These are phyloP conservation scores for Sebastes oblongus DNA, from an alignment of 2,797 vertebrate species.

Conservation along the genomic window DNA sequence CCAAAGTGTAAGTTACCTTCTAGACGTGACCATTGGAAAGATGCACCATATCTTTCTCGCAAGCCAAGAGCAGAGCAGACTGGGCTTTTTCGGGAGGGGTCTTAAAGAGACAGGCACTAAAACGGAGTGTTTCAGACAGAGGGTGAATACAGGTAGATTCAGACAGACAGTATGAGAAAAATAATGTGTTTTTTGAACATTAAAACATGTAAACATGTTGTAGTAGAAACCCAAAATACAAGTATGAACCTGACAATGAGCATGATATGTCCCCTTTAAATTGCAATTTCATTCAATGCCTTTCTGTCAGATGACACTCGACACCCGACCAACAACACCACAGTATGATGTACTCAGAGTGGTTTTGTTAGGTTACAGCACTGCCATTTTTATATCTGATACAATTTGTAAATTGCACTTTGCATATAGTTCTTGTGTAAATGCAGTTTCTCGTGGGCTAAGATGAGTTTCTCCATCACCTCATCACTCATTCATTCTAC, in stretches of 20 bases:
- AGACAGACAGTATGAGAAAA: no score
- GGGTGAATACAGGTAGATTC: no score
- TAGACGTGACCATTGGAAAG: no score
- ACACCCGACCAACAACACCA: neutral
- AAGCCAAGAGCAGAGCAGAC: no score
- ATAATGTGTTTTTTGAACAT: no score
- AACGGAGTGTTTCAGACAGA: no score
- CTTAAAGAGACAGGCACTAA: no score
- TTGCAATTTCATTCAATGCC: neutral
- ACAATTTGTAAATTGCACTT: neutral
- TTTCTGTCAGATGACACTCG: neutral
- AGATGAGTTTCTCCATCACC: constrained; percentile 58
- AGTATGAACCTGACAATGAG: neutral
- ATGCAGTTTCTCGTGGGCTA: constrained; percentile 8
- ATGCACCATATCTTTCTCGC: rapidly evolving
- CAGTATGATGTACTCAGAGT: neutral
- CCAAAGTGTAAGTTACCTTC: no score
- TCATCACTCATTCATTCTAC: constrained; percentile 12
- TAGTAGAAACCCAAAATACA: no score
- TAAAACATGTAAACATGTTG: no score
- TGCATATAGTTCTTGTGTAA: neutral
- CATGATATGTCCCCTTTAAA: neutral
- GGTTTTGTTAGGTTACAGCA: neutral
- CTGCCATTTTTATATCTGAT: neutral
- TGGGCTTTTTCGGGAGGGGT: no score